phyloP scores from a whole-genome alignment of 2,113 vertebrate species.

The Terrapene triunguis region DNA sequence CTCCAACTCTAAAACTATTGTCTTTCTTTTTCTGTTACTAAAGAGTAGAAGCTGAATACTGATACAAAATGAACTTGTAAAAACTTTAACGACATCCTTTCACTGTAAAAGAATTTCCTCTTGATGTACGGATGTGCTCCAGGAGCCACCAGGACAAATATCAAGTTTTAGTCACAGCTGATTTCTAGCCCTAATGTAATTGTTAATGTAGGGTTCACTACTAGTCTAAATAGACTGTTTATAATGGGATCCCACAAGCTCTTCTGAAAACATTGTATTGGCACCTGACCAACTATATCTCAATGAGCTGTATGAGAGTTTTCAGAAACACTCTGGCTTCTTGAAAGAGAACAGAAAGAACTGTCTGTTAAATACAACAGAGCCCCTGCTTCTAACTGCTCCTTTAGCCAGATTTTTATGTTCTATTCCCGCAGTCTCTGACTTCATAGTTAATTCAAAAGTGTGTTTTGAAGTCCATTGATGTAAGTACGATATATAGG shows the following conservation, averaged over 20 bases:
- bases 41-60: neutral
- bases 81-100: neutral
- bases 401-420: neutral
- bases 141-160: neutral
- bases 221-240: conserved; percentile 40
- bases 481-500: neutral
- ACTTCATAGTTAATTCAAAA: neutral
- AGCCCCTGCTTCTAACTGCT: neutral
- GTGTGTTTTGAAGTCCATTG: neutral
- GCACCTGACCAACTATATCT: fast-evolving
- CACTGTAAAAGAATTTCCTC: neutral
- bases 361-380: fast-evolving
- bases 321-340: neutral
- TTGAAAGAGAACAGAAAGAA: fast-evolving
- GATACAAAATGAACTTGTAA: neutral
- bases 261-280: conserved; percentile 11
- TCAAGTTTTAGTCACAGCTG: neutral
- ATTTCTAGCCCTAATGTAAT: conserved; percentile 13
- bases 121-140: fast-evolving
- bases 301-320: neutral
- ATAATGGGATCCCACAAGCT: conserved; percentile 21
- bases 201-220: conserved; percentile 16
- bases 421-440: neutral
- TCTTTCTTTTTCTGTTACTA: too few relatives aligned
- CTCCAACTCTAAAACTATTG: neutral